Conservation (phyloP, 2,797 vertebrate genomes). For the Lepilemur ruficaudatus region DNA sequence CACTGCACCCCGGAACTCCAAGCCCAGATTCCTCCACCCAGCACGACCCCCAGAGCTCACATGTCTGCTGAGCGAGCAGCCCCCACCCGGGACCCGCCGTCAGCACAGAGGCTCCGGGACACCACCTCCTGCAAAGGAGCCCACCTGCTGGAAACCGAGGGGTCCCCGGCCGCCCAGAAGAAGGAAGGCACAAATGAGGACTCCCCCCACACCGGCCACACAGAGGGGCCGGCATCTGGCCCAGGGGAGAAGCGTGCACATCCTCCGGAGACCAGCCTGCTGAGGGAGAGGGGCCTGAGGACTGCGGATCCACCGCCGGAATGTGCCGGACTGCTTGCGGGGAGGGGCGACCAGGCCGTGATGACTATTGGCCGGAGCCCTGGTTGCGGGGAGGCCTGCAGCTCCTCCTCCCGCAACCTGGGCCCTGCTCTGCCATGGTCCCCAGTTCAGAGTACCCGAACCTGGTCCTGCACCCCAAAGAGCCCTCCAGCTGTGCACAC, state of each 20-base stretch:
- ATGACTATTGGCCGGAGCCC: neutral
- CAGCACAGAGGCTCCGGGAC: no score
- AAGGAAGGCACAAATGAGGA: conserved; percentile 56
- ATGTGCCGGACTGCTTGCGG: neutral
- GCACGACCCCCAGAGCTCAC: fast-evolving
- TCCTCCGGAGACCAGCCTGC: neutral
- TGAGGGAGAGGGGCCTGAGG: neutral
- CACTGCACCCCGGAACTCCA: neutral
- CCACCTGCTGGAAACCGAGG: conserved; percentile 74
- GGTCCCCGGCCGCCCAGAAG: conserved; percentile 73
- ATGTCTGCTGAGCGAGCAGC: no score
- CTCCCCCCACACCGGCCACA: neutral
- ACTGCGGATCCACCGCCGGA: neutral
- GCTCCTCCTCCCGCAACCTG: neutral
- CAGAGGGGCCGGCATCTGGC: neutral
- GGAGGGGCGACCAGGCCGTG: conserved; percentile 32
- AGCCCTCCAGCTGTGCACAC: neutral
- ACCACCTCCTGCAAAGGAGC: neutral
- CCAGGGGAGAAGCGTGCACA: fast-evolving
- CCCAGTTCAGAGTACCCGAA: neutral
- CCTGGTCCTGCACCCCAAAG: neutral
- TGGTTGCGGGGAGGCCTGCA: neutral
- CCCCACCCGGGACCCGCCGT: no score
- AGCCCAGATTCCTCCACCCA: neutral
- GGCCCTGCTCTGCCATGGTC: neutral